These are phyloP conservation scores for Stenichneumon culpator DNA, from an alignment of 2,888 invertebrate species.

Conservation along the genomic window DNA sequence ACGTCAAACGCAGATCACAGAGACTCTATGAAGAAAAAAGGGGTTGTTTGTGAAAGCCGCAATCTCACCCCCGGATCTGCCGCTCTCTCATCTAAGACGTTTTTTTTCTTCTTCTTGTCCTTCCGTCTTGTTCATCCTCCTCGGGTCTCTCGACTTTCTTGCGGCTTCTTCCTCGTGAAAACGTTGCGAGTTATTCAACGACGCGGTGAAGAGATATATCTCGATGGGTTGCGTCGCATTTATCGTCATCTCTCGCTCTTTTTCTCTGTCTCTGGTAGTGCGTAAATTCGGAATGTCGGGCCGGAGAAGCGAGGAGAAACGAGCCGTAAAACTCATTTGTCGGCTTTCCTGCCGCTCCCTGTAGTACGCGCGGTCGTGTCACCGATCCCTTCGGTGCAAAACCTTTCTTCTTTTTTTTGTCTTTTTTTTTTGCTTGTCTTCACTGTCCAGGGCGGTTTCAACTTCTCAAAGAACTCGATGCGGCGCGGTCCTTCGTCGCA, in stretches of 20 bases:
- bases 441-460: slow-evolving; percentile 32
- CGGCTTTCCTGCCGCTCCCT: slow-evolving; percentile 72
- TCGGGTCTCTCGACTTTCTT: slow-evolving; percentile 47
- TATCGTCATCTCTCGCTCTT: slow-evolving; percentile 59
- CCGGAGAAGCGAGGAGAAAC: slow-evolving; percentile 71
- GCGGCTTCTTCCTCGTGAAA: slow-evolving; percentile 46
- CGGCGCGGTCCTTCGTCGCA: slow-evolving; percentile 50
- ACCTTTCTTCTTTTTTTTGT: slow-evolving; percentile 35
- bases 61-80: slow-evolving; percentile 63
- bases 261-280: slow-evolving; percentile 70
- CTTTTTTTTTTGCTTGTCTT: neutral
- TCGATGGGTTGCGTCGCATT: slow-evolving; percentile 60
- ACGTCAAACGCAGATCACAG: slow-evolving; percentile 18
- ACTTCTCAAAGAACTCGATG: slow-evolving; percentile 24
- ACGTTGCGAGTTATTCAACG: slow-evolving; percentile 54
- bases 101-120: slow-evolving; percentile 26
- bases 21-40: slow-evolving; percentile 44
- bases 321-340: slow-evolving; percentile 78
- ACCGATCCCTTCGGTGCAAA: slow-evolving; percentile 54
- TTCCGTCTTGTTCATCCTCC: neutral
- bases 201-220: slow-evolving; percentile 60
- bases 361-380: slow-evolving; percentile 59
- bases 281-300: slow-evolving; percentile 63
- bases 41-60: slow-evolving; percentile 69
- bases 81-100: slow-evolving; percentile 41